Conservation (phyloP, 1,140 invertebrate species). For the Drosophila suzukii region DNA sequence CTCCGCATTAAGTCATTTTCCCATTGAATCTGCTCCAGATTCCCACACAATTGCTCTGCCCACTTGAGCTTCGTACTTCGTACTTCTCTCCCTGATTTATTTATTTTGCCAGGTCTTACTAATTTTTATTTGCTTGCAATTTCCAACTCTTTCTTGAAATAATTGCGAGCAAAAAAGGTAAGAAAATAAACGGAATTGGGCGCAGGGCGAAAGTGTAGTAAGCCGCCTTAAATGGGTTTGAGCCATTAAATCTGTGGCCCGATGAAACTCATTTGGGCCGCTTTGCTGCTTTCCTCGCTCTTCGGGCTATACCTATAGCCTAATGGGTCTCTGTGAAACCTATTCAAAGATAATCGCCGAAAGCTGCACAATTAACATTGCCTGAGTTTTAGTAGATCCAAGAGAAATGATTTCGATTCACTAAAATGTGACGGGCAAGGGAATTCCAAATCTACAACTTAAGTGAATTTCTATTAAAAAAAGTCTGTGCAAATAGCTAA, state of each 20-base stretch:
- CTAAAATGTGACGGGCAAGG: not conserved
- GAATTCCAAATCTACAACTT: not conserved
- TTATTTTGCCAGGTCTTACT: conserved; percentile 33
- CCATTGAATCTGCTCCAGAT: conserved; percentile 75
- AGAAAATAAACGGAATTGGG: conserved; percentile 43
- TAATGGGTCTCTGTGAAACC: conserved; percentile 56
- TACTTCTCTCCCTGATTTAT: conserved; percentile 32
- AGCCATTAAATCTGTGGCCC: conserved; percentile 49
- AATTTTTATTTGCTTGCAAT: conserved; percentile 63
- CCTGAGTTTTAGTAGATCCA: conserved; percentile 20
- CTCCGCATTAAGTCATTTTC: conserved; percentile 76
- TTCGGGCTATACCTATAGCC: conserved; percentile 12
- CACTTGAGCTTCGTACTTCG: not conserved
- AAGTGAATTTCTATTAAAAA: conserved; percentile 8
- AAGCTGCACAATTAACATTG: conserved; percentile 54
- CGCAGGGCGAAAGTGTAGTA: conserved; percentile 70
- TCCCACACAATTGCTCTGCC: conserved; percentile 69
- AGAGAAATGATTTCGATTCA: conserved; percentile 18
- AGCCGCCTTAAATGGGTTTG: conserved; percentile 49
- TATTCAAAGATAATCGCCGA: conserved; percentile 53
- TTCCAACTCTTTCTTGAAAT: conserved; percentile 43
- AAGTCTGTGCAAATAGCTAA: conserved; percentile 2
- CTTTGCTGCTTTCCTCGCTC: conserved; percentile 44
- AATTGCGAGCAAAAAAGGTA: conserved; percentile 49
- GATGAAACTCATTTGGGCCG: conserved; percentile 55